Percentiles rank a stretch among this genome's conserved stretches.
Evolutionary conservation across 2,888 invertebrate genomes (phyloP).

Genomic region (Xestia xanthographa): DNA sequence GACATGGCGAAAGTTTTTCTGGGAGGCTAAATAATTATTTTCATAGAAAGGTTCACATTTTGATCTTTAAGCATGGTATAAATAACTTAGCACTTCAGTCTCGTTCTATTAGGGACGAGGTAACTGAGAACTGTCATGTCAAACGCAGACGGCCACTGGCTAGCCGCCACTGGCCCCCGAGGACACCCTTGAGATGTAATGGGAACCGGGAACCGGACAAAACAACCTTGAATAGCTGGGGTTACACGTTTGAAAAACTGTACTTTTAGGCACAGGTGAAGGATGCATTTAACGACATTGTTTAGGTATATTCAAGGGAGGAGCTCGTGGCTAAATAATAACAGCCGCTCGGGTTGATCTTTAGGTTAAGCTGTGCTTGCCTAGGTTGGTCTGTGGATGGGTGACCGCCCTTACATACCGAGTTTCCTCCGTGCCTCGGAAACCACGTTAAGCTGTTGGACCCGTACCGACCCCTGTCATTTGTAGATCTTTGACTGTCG

Average conservation of each 20-base stretch:
- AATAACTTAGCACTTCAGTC: not conserved
- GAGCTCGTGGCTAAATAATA: too few species aligned
- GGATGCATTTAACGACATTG: not conserved
- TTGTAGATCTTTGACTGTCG: too few species aligned
- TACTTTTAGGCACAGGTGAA: not conserved
- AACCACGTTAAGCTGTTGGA: too few species aligned
- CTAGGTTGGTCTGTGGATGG: too few species aligned
- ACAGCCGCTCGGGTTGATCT: too few species aligned
- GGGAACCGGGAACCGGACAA: slow-evolving; percentile 5
- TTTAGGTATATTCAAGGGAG: not conserved
- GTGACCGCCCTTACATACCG: too few species aligned
- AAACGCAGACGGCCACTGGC: slow-evolving; percentile 37
- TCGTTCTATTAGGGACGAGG: not conserved
- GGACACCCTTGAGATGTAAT: slow-evolving; percentile 36
- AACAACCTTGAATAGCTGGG: not conserved
- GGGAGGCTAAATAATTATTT: not conserved
- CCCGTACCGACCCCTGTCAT: too few species aligned
- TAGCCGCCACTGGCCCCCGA: slow-evolving; percentile 28
- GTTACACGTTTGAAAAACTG: not conserved
- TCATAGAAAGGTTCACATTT: not conserved
- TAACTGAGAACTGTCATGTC: slow-evolving; percentile 28
- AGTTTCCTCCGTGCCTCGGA: too few species aligned
- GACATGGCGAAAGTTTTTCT: not conserved
- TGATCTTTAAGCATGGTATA: not conserved
- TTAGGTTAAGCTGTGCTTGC: too few species aligned